A percentile compares a stretch with the other conserved stretches of the same genome.
phyloP scores from a whole-genome alignment of 2,888 invertebrate species.

The Buathra laborator region DNA sequence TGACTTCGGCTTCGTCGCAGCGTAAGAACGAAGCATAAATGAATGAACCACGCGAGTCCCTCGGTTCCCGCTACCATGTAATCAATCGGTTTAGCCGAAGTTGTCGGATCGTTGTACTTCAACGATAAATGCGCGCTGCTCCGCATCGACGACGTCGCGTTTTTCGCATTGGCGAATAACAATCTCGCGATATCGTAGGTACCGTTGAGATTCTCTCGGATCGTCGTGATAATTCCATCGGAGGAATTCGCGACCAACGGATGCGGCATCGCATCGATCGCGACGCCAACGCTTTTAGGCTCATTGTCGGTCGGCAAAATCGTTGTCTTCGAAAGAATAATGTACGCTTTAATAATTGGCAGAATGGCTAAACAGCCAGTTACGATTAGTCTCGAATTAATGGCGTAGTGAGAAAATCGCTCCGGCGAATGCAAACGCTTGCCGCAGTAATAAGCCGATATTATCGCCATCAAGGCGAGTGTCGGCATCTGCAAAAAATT shows the following conservation, averaged over 20 bases:
- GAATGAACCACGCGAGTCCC: slow-evolving; percentile 93
- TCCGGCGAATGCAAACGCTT: slow-evolving; percentile 88
- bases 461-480: slow-evolving; percentile 90
- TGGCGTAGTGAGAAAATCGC: slow-evolving; percentile 87
- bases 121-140: background rate
- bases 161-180: slow-evolving; percentile 73
- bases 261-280: background rate
- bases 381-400: slow-evolving; percentile 89
- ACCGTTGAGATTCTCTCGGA: slow-evolving; percentile 70
- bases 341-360: slow-evolving; percentile 90
- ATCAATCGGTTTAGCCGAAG: slow-evolving; percentile 87
- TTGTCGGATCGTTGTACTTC: slow-evolving; percentile 84
- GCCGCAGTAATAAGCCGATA: slow-evolving; percentile 94
- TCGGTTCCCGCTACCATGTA: slow-evolving; percentile 90
- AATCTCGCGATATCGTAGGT: slow-evolving; percentile 73
- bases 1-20: slow-evolving; percentile 88
- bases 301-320: slow-evolving; percentile 58
- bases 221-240: slow-evolving; percentile 66
- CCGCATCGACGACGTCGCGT: background rate
- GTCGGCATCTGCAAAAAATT: slow-evolving; percentile 88
- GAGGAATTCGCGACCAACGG: slow-evolving; percentile 13
- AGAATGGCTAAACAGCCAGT: slow-evolving; percentile 88
- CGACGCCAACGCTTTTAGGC: background rate
- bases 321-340: slow-evolving; percentile 86
- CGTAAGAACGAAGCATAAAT: slow-evolving; percentile 91